Conservation (phyloP, 2,797 vertebrate genomes). For the Martes flavigula region DNA sequence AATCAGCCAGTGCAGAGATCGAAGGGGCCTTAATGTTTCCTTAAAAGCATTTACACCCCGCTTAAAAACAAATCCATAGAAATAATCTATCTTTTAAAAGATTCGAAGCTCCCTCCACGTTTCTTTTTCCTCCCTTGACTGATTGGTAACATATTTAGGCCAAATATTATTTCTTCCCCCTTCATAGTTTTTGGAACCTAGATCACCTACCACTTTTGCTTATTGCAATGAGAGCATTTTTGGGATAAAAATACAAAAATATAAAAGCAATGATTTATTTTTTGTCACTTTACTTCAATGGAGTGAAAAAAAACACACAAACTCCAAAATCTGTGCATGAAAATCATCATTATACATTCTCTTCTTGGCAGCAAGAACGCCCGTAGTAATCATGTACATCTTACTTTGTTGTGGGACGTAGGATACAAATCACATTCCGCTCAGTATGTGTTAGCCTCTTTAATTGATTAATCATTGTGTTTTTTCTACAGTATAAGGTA, state of each 20-base stretch:
- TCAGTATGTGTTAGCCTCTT: not conserved
- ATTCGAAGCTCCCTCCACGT: not conserved
- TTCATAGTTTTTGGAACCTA: not conserved
- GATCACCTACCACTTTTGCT: not conserved
- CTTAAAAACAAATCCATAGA: not conserved
- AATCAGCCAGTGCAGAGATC: not conserved
- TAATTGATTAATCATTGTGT: not conserved
- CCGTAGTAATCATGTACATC: fast-evolving
- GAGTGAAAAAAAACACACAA: not conserved
- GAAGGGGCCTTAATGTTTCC: not conserved
- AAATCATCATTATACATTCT: not conserved
- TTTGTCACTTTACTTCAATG: not conserved
- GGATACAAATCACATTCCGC: not conserved
- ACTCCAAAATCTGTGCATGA: not conserved
- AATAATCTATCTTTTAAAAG: not conserved
- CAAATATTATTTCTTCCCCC: not conserved
- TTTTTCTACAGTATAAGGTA: not conserved
- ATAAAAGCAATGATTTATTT: not conserved
- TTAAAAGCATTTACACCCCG: not conserved
- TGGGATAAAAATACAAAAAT: not conserved
- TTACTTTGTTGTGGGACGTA: not conserved
- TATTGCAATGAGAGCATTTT: not conserved
- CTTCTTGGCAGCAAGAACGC: not conserved
- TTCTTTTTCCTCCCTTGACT: not conserved
- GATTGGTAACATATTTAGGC: not conserved